Evolutionary conservation across 2,888 invertebrate genomes (phyloP).

Genomic region (Phrixothrix hirtus): DNA sequence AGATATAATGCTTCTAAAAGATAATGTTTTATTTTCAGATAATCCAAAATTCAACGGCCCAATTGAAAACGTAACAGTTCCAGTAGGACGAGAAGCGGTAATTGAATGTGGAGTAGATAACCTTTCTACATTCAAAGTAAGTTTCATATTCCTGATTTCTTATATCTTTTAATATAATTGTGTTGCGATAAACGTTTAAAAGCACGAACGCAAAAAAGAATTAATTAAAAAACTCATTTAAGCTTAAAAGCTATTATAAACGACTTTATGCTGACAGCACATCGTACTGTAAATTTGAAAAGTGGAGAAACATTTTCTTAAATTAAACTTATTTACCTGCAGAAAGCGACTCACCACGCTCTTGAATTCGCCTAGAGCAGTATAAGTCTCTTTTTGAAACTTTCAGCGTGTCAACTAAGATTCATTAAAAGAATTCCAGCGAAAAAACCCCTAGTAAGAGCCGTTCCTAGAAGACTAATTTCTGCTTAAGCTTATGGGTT

Average conservation of each 20-base stretch:
- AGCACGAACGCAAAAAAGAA: conserved; percentile 5
- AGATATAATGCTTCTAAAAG: too few species aligned
- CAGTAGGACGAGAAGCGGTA: conserved; percentile 80
- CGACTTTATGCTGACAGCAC: conserved; percentile 40
- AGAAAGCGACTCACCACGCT: conserved; percentile 37
- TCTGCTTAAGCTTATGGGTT: conserved; percentile 20
- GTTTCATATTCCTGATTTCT: conserved; percentile 21
- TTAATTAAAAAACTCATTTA: conserved; percentile 28
- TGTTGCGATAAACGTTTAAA: conserved; percentile 1
- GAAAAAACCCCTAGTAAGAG: conserved; percentile 22
- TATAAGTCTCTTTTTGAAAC: conserved; percentile 29
- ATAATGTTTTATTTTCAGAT: conserved; percentile 55
- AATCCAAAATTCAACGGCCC: conserved; percentile 82
- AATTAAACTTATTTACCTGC: conserved; percentile 50
- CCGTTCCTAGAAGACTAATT: conserved; percentile 29
- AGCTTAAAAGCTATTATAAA: conserved; percentile 4
- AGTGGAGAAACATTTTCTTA: conserved; percentile 44
- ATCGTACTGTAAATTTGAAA: conserved; percentile 45
- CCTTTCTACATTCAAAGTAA: conserved; percentile 79
- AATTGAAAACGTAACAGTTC: conserved; percentile 80
- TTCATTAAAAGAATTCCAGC: conserved; percentile 41
- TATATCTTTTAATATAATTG: neutral
- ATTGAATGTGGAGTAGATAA: conserved; percentile 82
- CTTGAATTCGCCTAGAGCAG: conserved; percentile 15
- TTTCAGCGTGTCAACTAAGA: conserved; percentile 34